Conservation (phyloP, 2,113 vertebrate genomes). For the Arvicanthis niloticus region DNA sequence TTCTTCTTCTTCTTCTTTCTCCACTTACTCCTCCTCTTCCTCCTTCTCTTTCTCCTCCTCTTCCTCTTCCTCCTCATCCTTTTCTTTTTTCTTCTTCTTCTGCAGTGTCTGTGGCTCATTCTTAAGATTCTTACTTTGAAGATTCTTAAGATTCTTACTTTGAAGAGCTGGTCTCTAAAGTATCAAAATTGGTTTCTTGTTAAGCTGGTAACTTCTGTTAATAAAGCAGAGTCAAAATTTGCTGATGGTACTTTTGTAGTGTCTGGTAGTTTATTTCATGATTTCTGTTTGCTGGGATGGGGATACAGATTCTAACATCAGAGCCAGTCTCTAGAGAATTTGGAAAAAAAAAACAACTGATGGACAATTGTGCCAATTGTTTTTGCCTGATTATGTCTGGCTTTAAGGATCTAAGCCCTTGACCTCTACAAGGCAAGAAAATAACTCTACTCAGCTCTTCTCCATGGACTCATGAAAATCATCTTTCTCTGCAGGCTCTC, state of each 20-base stretch:
- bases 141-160: background rate
- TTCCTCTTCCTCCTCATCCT: background rate
- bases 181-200: background rate
- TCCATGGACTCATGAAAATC: background rate
- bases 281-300: background rate
- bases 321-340: constrained; percentile 8
- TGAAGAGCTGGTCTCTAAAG: background rate
- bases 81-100: background rate
- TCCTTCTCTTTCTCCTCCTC: background rate
- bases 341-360: background rate
- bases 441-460: background rate
- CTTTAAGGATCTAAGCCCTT: background rate
- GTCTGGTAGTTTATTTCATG: background rate
- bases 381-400: constrained; percentile 38
- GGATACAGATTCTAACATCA: background rate
- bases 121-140: constrained; percentile 11
- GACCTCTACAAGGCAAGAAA: background rate
- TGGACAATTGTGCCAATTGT: constrained; percentile 6
- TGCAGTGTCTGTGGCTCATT: background rate
- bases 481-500: background rate
- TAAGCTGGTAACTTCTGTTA: background rate
- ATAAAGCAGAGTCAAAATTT: background rate
- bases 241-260: background rate
- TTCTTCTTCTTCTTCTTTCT: background rate
- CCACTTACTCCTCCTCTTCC: no score